These are phyloP conservation scores for Ctena decussata DNA, from an alignment of 2,888 invertebrate genomes.

Conservation along the genomic window DNA sequence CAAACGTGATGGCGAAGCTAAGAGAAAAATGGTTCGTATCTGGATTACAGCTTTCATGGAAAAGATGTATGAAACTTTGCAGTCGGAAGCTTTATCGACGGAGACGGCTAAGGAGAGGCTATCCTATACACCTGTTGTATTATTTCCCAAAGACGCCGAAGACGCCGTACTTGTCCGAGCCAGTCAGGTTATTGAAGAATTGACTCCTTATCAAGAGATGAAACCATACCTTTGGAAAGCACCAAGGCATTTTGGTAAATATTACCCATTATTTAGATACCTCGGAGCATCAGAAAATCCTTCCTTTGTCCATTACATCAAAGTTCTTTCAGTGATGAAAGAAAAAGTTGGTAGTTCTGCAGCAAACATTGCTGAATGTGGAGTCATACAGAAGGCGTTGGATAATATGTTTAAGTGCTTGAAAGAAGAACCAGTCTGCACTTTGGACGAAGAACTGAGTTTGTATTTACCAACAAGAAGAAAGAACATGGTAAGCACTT, in stretches of 20 bases:
- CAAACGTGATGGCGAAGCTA: background rate
- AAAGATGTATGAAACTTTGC: background rate
- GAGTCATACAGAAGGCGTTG: background rate
- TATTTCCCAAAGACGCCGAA: background rate
- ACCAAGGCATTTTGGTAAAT: constrained; percentile 50
- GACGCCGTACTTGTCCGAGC: background rate
- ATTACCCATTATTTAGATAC: constrained; percentile 39
- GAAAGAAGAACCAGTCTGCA: background rate
- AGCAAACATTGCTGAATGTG: constrained; percentile 26
- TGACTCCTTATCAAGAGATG: constrained; percentile 30
- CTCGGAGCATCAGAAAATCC: constrained; percentile 44
- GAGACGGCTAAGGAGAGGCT: background rate
- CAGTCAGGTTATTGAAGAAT: constrained; percentile 24
- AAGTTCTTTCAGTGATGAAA: constrained; percentile 41
- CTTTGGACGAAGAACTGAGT: background rate
- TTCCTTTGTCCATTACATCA: constrained; percentile 34
- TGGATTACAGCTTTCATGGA: background rate
- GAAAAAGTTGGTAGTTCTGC: constrained; percentile 10
- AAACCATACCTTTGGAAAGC: constrained; percentile 54
- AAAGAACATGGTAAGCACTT: background rate
- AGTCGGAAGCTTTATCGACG: background rate
- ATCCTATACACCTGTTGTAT: background rate
- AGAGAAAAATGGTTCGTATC: background rate
- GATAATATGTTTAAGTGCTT: background rate
- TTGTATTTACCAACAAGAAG: background rate